phyloP scores from a whole-genome alignment of 2,797 vertebrate species.

The Spondyliosoma cantharus region DNA sequence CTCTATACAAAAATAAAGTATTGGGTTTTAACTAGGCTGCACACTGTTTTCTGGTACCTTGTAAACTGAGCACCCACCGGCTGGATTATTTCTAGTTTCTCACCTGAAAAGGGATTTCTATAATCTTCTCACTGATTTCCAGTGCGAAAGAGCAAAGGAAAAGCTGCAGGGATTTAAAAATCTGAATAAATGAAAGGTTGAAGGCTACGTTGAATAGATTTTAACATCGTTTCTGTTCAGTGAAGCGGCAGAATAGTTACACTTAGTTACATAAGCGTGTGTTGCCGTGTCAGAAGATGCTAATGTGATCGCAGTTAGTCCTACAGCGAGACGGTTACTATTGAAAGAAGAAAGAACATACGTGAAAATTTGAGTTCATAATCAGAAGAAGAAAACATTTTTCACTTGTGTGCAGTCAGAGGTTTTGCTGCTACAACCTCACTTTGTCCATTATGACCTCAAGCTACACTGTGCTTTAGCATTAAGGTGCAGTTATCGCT shows the following conservation, averaged over 20 bases:
- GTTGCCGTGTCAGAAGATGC: not conserved
- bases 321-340: not conserved
- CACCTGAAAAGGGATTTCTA: slow-evolving; percentile 47
- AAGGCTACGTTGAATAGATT: not conserved
- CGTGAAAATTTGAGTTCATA: not conserved
- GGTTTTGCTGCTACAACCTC: not conserved
- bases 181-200: slow-evolving; percentile 9
- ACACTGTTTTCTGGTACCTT: not conserved
- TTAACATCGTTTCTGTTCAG: not conserved
- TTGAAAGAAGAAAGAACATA: not conserved
- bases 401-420: not conserved
- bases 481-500: not conserved
- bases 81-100: slow-evolving; percentile 34
- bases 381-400: not conserved
- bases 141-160: not conserved
- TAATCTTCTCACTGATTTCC: slow-evolving; percentile 35
- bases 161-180: slow-evolving; percentile 3
- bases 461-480: no score
- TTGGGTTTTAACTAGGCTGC: not conserved
- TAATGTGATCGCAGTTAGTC: not conserved
- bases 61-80: not conserved
- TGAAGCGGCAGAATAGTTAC: not conserved
- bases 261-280: not conserved
- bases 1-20: not conserved
- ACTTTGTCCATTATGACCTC: not conserved